These are phyloP conservation scores for Bufo gargarizans DNA, from an alignment of 2,113 vertebrate genomes.

Conservation along the genomic window DNA sequence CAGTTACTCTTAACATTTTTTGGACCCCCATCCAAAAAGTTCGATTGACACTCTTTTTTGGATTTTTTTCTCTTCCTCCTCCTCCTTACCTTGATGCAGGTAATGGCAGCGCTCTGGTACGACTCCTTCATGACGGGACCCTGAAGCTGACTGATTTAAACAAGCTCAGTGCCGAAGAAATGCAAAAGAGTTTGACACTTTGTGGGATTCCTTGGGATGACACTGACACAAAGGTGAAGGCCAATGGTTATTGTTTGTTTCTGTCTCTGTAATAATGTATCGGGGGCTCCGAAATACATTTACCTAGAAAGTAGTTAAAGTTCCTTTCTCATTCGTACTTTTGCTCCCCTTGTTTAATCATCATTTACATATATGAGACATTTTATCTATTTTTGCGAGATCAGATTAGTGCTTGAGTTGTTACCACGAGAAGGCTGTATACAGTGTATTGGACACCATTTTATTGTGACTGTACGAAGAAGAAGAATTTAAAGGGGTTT, in stretches of 20 bases:
- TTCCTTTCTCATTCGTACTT: too few species aligned
- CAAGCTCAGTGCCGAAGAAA: slow-evolving; percentile 79
- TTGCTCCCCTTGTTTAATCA: too few species aligned
- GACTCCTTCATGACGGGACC: slow-evolving; percentile 85
- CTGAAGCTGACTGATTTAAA: slow-evolving; percentile 82
- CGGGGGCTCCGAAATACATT: too few species aligned
- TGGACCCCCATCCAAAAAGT: too few species aligned
- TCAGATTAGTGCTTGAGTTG: background rate
- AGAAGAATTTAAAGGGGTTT: too few species aligned
- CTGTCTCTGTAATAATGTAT: background rate
- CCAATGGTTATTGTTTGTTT: background rate
- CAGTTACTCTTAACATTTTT: too few species aligned
- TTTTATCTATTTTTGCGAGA: too few species aligned
- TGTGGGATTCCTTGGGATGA: slow-evolving; percentile 74
- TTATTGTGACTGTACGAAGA: too few species aligned
- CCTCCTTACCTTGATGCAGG: slow-evolving; percentile 69
- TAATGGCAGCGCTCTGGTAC: slow-evolving; percentile 82
- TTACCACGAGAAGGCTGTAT: background rate
- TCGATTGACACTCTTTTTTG: too few species aligned
- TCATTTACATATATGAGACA: too few species aligned
- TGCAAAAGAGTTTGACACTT: slow-evolving; percentile 77
- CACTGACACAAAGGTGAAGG: slow-evolving; percentile 78
- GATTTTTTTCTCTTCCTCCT: background rate
- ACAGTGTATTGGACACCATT: background rate
- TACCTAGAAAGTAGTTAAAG: too few species aligned